phyloP scores from a whole-genome alignment of 1,140 invertebrate species.

The Polyergus mexicanus region DNA sequence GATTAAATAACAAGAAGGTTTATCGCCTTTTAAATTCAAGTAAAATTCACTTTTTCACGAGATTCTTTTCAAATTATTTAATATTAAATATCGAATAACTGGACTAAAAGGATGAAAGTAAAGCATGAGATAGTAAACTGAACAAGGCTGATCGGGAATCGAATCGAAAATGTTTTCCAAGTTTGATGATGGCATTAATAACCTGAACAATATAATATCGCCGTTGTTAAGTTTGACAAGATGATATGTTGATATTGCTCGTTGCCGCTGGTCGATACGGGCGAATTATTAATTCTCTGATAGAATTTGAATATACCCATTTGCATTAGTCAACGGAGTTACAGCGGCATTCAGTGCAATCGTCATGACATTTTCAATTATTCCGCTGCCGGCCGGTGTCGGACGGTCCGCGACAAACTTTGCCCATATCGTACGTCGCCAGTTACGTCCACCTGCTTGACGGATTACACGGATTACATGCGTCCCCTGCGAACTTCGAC shows the following conservation, averaged over 20 bases:
- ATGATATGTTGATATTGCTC: conserved; percentile 41
- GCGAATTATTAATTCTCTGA: conserved; percentile 52
- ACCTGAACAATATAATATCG: background rate
- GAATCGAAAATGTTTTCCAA: conserved; percentile 23
- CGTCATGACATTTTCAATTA: conserved; percentile 62
- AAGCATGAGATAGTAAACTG: background rate
- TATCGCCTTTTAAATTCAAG: background rate
- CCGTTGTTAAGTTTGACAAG: conserved; percentile 53
- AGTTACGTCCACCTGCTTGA: conserved; percentile 49
- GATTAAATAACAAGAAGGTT: background rate
- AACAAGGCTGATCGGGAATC: background rate
- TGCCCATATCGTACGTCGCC: conserved; percentile 44
- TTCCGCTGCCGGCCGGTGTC: conserved; percentile 24
- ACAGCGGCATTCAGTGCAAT: conserved; percentile 32
- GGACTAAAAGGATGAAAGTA: background rate
- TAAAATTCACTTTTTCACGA: background rate
- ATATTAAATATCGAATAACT: background rate
- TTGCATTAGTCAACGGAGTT: conserved; percentile 54
- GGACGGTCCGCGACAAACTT: conserved; percentile 44
- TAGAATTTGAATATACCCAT: conserved; percentile 58
- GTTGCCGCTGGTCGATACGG: conserved; percentile 15
- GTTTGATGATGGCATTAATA: conserved; percentile 52
- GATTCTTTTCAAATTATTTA: background rate
- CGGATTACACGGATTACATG: conserved; percentile 57
- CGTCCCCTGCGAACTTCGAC: conserved; percentile 35